A percentile compares a stretch with the other conserved stretches of the same genome.
Conservation (phyloP, 2,888 invertebrate species). For the Cryptophagus acutangulus region DNA sequence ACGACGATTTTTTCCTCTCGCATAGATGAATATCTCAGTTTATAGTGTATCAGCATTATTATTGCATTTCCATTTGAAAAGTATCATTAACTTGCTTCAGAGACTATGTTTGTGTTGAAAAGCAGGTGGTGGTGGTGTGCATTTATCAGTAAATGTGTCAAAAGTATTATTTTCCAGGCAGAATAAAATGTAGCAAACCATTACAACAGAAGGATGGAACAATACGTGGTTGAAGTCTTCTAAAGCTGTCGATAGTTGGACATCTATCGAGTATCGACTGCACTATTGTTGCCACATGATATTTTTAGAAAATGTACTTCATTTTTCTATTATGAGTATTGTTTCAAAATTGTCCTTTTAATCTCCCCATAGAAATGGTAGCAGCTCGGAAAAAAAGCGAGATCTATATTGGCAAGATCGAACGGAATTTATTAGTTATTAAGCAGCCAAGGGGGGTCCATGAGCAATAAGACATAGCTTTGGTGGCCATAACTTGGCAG, state of each 20-base stretch:
- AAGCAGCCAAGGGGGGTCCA: constrained; percentile 20
- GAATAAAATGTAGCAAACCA: constrained; percentile 36
- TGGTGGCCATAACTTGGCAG: constrained; percentile 43
- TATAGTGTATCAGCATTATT: too few species aligned
- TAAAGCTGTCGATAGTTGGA: constrained; percentile 32
- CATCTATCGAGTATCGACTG: constrained; percentile 30
- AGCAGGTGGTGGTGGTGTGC: neutral
- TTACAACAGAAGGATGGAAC: constrained; percentile 31
- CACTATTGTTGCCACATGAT: constrained; percentile 20
- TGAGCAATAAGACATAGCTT: constrained; percentile 37
- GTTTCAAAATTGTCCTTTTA: too few species aligned
- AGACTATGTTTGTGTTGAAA: constrained; percentile 3
- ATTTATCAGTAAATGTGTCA: constrained; percentile 33
- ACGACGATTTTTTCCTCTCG: too few species aligned
- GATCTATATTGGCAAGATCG: neutral
- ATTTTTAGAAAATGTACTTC: constrained; percentile 34
- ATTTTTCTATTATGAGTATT: constrained; percentile 11
- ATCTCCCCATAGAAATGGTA: too few species aligned
- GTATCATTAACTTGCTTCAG: too few species aligned
- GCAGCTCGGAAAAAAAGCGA: too few species aligned
- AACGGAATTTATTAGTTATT: constrained; percentile 22
- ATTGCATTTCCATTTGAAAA: too few species aligned
- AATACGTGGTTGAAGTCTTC: constrained; percentile 32
- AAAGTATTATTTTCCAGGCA: constrained; percentile 35
- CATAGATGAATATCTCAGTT: too few species aligned